Percentiles rank a stretch among this genome's conserved stretches.
These are phyloP conservation scores for Antheraea assamensis DNA, from an alignment of 2,888 invertebrate genomes.

Conservation along the genomic window DNA sequence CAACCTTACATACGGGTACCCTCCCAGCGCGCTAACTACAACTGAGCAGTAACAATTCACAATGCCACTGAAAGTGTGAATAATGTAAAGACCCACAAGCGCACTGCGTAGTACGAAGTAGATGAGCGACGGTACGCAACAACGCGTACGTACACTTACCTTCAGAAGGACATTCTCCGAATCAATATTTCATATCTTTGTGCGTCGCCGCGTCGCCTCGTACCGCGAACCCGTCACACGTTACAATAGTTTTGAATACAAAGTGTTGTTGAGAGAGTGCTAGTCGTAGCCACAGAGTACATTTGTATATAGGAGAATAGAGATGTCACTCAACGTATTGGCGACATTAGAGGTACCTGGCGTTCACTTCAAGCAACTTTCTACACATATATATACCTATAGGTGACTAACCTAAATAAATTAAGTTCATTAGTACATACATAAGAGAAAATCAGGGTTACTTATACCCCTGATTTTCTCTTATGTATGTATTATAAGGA, in stretches of 20 bases:
- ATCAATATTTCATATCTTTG: slow-evolving; percentile 8
- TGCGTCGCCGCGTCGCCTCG: not conserved
- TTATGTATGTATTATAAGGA: no score
- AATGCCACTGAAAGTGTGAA: not conserved
- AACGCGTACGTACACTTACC: not conserved
- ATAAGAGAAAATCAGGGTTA: no score
- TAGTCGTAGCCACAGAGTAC: no score
- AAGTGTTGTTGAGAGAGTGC: not conserved
- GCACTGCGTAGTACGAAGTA: not conserved
- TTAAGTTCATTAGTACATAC: no score
- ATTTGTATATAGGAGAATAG: no score
- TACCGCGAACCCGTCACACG: not conserved
- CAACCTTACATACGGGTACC: not conserved
- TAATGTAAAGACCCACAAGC: not conserved
- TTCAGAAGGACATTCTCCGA: slow-evolving; percentile 9
- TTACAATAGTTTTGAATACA: not conserved
- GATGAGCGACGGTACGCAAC: not conserved
- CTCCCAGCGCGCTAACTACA: not conserved
- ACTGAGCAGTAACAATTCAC: not conserved
- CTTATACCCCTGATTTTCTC: no score
- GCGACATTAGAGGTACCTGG: no score
- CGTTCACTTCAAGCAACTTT: no score
- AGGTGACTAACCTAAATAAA: no score
- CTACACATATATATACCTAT: no score
- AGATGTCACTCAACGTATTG: no score